These are phyloP conservation scores for Pheosia gnoma DNA, from an alignment of 2,888 invertebrate species.

Conservation along the genomic window DNA sequence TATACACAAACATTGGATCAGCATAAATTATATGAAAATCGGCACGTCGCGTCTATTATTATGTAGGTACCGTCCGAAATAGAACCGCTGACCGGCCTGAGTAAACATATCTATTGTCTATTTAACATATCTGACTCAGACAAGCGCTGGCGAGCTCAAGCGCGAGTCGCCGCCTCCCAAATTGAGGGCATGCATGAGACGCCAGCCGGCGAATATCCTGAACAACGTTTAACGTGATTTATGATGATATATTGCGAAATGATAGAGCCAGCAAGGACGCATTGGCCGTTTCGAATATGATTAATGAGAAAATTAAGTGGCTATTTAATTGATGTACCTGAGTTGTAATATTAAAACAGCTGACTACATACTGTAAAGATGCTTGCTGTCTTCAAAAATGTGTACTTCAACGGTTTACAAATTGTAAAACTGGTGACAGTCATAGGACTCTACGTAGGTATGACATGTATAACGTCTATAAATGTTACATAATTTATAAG, in stretches of 20 bases:
- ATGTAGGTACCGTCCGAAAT: conserved; percentile 18
- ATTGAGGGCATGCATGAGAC: conserved; percentile 52
- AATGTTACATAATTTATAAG: too few relatives aligned
- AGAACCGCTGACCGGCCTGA: conserved; percentile 42
- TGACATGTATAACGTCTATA: too few relatives aligned
- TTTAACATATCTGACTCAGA: conserved; percentile 48
- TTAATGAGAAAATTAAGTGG: conserved; percentile 40
- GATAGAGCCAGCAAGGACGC: conserved; percentile 49
- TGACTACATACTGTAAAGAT: too few relatives aligned
- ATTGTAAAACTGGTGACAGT: too few relatives aligned
- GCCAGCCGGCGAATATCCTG: conserved; percentile 52
- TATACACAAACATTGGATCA: not conserved
- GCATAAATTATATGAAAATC: conserved; percentile 10
- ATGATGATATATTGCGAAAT: conserved; percentile 68
- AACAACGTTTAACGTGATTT: conserved; percentile 64
- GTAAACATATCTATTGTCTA: conserved; percentile 51
- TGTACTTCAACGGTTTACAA: too few relatives aligned
- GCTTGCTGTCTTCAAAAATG: too few relatives aligned
- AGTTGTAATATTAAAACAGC: not conserved
- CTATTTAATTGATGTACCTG: conserved; percentile 16
- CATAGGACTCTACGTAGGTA: too few relatives aligned
- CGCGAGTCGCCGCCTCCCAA: conserved; percentile 44
- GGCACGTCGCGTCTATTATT: conserved; percentile 28
- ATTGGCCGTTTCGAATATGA: conserved; percentile 46
- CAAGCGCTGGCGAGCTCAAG: conserved; percentile 29